Evolutionary conservation across 2,888 invertebrate species (phyloP).

Genomic region (Byasa hedistus): DNA sequence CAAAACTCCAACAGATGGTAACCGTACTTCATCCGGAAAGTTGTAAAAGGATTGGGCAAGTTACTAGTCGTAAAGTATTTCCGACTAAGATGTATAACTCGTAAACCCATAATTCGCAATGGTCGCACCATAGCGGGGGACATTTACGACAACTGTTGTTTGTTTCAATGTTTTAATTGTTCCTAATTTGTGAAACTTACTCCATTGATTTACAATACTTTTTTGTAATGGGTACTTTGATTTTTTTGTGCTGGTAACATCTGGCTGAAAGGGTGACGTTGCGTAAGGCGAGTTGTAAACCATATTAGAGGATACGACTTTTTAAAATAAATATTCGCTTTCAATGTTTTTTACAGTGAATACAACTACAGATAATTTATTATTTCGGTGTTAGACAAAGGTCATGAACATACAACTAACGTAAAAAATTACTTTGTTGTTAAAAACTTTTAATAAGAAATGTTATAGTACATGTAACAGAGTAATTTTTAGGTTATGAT

Average conservation of each 20-base stretch:
- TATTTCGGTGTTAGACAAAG: background rate
- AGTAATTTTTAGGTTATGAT: too few relatives aligned
- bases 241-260: conserved; percentile 46
- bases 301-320: background rate
- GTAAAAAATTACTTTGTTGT: background rate
- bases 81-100: conserved; percentile 76
- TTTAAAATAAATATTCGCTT: background rate
- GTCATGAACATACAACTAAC: background rate
- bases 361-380: background rate
- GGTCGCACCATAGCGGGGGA: conserved; percentile 75
- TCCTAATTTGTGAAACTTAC: conserved; percentile 77
- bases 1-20: conserved; percentile 20
- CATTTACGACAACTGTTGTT: conserved; percentile 79
- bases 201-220: conserved; percentile 70
- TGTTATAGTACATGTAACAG: too few relatives aligned
- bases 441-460: too few relatives aligned
- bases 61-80: conserved; percentile 78
- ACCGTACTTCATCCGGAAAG: conserved; percentile 26
- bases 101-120: conserved; percentile 75
- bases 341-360: background rate
- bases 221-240: conserved; percentile 45
- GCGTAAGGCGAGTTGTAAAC: conserved; percentile 3
- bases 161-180: conserved; percentile 77
- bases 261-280: conserved; percentile 36
- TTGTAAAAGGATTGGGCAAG: conserved; percentile 75